phyloP scores from a whole-genome alignment of 2,888 invertebrate species.

The Papilio gigon region DNA sequence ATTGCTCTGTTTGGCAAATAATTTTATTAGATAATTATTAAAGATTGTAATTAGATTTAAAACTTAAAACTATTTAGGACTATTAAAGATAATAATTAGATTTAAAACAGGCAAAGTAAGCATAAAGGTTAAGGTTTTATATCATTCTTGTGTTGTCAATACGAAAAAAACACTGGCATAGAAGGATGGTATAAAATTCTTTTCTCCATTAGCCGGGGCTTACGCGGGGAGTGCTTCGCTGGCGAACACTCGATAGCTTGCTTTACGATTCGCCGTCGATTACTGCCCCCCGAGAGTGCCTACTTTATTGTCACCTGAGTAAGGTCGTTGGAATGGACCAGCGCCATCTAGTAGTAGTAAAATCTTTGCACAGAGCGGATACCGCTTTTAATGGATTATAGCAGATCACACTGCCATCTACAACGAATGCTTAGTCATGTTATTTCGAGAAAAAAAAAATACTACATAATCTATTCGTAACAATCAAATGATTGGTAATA shows the following conservation, averaged over 20 bases:
- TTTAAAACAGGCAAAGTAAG: background rate
- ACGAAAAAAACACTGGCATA: background rate
- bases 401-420: background rate
- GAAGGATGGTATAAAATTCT: conserved; percentile 40
- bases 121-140: background rate
- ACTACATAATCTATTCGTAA: no score
- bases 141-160: background rate
- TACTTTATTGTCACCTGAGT: conserved; percentile 78
- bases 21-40: no score
- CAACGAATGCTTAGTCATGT: background rate
- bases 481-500: no score
- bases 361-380: conserved; percentile 15
- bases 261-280: conserved; percentile 71
- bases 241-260: conserved; percentile 62
- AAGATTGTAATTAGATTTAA: no score
- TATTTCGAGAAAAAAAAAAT: no score
- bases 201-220: conserved; percentile 42
- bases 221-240: conserved; percentile 60
- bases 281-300: conserved; percentile 60
- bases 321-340: conserved; percentile 65
- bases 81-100: no score
- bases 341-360: conserved; percentile 40
- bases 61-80: no score
- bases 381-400: background rate
- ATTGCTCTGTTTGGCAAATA: no score